Percentiles rank a stretch among this genome's conserved stretches.
phyloP scores from a whole-genome alignment of 1,140 invertebrate species.

The Euborellia annulipes region DNA sequence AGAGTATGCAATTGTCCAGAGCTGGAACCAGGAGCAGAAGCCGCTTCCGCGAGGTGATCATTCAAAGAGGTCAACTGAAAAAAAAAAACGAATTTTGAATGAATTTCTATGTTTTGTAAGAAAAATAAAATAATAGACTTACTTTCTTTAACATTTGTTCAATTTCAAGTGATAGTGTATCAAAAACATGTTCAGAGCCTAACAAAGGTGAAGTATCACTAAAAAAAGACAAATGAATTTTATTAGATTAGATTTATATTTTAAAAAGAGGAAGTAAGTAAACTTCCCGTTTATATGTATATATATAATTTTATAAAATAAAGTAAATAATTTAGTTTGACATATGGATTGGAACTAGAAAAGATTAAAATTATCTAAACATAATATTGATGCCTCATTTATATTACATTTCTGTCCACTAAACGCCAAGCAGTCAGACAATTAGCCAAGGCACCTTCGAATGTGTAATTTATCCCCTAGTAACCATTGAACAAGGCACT shows the following conservation, averaged over 20 bases:
- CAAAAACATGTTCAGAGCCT: slow-evolving; percentile 78
- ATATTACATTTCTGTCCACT: too few relatives aligned
- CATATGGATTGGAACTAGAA: too few relatives aligned
- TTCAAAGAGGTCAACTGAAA: slow-evolving; percentile 67
- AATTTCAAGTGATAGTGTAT: slow-evolving; percentile 81
- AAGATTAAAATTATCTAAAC: too few relatives aligned
- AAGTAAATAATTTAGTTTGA: too few relatives aligned
- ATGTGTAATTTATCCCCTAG: too few relatives aligned
- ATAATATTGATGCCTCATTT: too few relatives aligned
- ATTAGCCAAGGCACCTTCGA: too few relatives aligned
- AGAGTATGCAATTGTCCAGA: slow-evolving; percentile 79
- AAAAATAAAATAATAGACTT: slow-evolving; percentile 14
- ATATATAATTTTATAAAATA: too few relatives aligned
- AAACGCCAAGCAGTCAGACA: too few relatives aligned
- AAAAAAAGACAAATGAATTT: slow-evolving; percentile 9
- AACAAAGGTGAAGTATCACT: slow-evolving; percentile 66
- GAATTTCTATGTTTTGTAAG: background rate
- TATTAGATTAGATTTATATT: slow-evolving; percentile 6
- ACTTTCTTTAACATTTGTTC: slow-evolving; percentile 75
- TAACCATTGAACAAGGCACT: too few relatives aligned
- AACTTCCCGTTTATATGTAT: too few relatives aligned
- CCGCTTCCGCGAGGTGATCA: slow-evolving; percentile 72
- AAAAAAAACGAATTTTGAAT: slow-evolving; percentile 11
- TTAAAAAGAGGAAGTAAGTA: too few relatives aligned
- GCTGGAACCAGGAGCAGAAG: slow-evolving; percentile 36